Evolutionary conservation across 2,888 invertebrate species (phyloP), one percentile per base, ranked within the genome.

Genomic region (Lycocerus yunnanus): DNA sequence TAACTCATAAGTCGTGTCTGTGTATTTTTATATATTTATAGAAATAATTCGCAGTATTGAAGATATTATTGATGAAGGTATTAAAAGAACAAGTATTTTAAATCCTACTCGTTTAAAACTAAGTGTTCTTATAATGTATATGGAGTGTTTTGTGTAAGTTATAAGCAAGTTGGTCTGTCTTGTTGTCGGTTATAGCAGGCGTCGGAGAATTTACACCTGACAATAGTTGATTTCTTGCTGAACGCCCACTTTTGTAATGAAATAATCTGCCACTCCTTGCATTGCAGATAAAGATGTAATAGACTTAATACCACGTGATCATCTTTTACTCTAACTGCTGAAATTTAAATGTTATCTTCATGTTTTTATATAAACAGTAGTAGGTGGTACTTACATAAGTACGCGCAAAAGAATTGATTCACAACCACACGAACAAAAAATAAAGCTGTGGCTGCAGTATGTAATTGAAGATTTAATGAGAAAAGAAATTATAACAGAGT

Each of bases 221-320:
- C 84, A 84, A 85, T 85, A 83, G 84, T 83, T 81, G 83, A 85
- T 84, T 84, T 84, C 82, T 83, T 82, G 83, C 82, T 80, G 82
- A 82, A 84, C 85, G 85, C 85, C 84, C 85, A 84, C 84, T 83
- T 82, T 81, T 80, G 82, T 85, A 85, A 86, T 82, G 85, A 86
- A 86, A 86, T 86, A 86, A 86, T 86, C 85, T 83, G 84, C 85
- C 86, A 86, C 86, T 84, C 86, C 86, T 83, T 83, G 81, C 81
- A 78, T 78, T 81, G 82, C 84, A 84, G 86, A 86, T 86, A 86
- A 84, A 86, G 86, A 84, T 85, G 86, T 86, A 86, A 86, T 85
- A 85, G 83, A n/a, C 83, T 83, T 83, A 85, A 85, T 84, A 83
- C 85, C 84, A 82, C 80, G 81, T 80, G 79, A 78, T 79, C 74